Percentiles rank a stretch among this genome's conserved stretches.
Evolutionary conservation across 2,113 vertebrate genomes (phyloP).

Genomic region (Tenebrosternarchus preto): DNA sequence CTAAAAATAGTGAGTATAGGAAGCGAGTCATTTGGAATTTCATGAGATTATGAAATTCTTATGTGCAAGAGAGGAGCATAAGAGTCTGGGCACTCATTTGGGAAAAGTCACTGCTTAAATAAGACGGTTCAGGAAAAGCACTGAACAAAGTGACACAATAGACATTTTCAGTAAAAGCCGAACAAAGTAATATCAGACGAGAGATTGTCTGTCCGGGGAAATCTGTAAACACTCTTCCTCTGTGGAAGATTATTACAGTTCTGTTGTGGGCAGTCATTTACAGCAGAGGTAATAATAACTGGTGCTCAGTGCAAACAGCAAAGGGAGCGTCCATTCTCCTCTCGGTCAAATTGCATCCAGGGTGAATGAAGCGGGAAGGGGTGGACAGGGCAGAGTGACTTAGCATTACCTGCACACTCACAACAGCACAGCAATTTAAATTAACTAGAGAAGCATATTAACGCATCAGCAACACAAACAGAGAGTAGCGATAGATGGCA

Average conservation of each 20-base stretch:
- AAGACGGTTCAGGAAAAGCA: not conserved
- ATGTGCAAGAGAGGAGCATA: not conserved
- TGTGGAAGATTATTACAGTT: conserved; percentile 21
- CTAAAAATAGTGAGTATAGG: not conserved
- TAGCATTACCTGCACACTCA: conserved; percentile 8
- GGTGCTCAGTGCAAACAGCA: conserved; percentile 58
- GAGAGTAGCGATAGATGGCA: not conserved
- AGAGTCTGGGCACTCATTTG: not conserved
- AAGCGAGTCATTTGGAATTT: not conserved
- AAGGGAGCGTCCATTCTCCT: conserved; percentile 58
- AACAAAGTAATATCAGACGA: conserved; percentile 1
- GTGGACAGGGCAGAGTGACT: conserved; percentile 31
- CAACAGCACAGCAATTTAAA: conserved; percentile 39
- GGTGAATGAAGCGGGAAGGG: conserved; percentile 27
- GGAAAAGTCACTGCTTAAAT: conserved; percentile 19
- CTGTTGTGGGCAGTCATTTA: conserved; percentile 54
- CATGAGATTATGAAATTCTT: conserved; percentile 12
- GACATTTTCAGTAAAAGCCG: not conserved
- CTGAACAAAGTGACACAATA: conserved; percentile 7
- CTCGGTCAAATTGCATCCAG: conserved; percentile 52
- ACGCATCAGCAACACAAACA: conserved; percentile 10
- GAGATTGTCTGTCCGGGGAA: conserved; percentile 14
- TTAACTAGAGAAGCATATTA: conserved; percentile 24
- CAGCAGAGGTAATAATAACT: conserved; percentile 58
- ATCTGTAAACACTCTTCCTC: conserved; percentile 16